Evolutionary conservation across 2,888 invertebrate genomes (phyloP).

Genomic region (Tetrapedia diversipes): DNA sequence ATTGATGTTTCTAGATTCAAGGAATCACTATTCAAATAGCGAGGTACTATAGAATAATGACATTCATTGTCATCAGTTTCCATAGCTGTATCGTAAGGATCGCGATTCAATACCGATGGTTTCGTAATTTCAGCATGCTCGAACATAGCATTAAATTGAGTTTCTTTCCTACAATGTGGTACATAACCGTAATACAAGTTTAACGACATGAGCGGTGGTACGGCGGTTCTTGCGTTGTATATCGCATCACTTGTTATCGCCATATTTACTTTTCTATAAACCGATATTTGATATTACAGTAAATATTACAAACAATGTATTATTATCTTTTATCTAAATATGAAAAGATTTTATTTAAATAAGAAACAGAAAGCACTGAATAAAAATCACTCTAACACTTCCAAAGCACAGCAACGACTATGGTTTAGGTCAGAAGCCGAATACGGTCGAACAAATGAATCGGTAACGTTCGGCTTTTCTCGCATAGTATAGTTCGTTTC

Average conservation of each 20-base stretch:
- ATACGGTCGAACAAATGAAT: constrained; percentile 37
- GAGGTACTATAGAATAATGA: constrained; percentile 64
- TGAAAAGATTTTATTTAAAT: constrained; percentile 2
- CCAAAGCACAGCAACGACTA: constrained; percentile 41
- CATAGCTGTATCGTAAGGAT: constrained; percentile 62
- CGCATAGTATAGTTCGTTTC: constrained; percentile 45
- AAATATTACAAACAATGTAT: not conserved
- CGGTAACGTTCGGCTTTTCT: constrained; percentile 48
- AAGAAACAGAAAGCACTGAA: constrained; percentile 34
- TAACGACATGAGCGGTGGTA: constrained; percentile 72
- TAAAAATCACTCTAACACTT: constrained; percentile 43
- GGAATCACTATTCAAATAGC: constrained; percentile 76
- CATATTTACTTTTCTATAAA: constrained; percentile 59
- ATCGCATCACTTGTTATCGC: constrained; percentile 71
- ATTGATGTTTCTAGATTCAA: constrained; percentile 74
- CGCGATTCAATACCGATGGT: constrained; percentile 20
- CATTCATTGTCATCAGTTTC: constrained; percentile 74
- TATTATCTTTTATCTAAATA: constrained; percentile 13
- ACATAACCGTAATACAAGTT: constrained; percentile 78
- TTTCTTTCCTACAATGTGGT: constrained; percentile 66
- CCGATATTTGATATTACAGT: constrained; percentile 1
- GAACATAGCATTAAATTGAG: constrained; percentile 29
- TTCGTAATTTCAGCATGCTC: constrained; percentile 30
- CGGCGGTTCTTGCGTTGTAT: constrained; percentile 62
- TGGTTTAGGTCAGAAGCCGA: constrained; percentile 42